These are phyloP conservation scores for Pseudonaja textilis DNA, from an alignment of 2,113 vertebrate species.

Conservation along the genomic window DNA sequence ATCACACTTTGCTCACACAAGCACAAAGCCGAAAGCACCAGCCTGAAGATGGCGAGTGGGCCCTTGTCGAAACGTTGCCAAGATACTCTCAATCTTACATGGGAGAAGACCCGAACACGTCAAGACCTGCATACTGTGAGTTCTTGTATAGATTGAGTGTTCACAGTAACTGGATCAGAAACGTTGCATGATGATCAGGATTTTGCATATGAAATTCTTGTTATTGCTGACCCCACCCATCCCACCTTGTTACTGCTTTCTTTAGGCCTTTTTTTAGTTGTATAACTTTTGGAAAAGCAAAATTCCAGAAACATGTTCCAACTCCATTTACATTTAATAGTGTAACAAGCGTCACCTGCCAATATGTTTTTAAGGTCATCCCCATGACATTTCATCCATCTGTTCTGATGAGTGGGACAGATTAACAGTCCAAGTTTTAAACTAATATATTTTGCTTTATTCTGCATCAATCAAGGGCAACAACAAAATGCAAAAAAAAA, in stretches of 20 bases:
- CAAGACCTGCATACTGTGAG: not conserved
- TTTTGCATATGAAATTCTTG: not conserved
- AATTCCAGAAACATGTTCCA: not conserved
- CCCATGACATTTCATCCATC: not conserved
- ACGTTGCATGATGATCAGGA: not conserved
- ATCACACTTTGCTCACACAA: too few relatives aligned
- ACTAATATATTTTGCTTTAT: not conserved
- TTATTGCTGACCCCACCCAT: not conserved
- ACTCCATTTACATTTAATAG: not conserved
- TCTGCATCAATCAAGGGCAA: not conserved
- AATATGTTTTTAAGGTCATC: not conserved
- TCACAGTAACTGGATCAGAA: not conserved
- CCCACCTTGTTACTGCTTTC: not conserved
- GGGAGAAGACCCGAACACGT: too few relatives aligned
- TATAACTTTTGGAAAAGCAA: not conserved
- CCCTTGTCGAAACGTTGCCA: too few relatives aligned
- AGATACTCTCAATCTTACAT: too few relatives aligned
- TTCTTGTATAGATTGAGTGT: constrained; percentile 11
- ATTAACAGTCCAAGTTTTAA: not conserved
- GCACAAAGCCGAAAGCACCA: too few relatives aligned
- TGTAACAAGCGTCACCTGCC: not conserved
- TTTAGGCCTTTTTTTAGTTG: not conserved
- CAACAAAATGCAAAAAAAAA: not conserved
- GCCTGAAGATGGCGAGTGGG: too few relatives aligned
- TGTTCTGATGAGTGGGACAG: not conserved